Evolutionary conservation across 2,113 vertebrate species (phyloP).

Genomic region (Ahaetulla prasina): DNA sequence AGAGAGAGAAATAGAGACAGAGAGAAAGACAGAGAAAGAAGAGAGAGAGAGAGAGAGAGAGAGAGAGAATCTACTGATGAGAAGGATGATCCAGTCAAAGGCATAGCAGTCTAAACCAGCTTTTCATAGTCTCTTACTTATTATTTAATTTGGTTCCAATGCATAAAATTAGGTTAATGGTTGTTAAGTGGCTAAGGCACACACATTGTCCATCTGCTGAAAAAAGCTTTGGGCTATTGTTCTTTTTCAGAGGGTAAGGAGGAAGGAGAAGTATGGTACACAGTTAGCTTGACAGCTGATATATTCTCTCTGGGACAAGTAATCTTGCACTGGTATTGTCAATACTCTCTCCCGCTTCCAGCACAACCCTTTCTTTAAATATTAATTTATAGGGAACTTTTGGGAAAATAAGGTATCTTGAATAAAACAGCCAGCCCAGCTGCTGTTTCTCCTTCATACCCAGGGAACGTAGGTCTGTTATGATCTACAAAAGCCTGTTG

Average conservation of each 20-base stretch:
- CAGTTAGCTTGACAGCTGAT: constrained; percentile 65
- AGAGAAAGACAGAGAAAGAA: no score
- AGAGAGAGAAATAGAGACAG: no score
- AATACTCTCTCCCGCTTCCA: constrained; percentile 49
- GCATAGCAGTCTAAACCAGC: constrained; percentile 71
- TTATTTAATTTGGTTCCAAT: constrained; percentile 78
- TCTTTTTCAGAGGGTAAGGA: constrained; percentile 71
- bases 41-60: no score
- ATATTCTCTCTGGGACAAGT: constrained; percentile 39
- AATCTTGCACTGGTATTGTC: constrained; percentile 52
- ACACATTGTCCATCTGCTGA: constrained; percentile 75
- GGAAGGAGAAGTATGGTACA: constrained; percentile 62
- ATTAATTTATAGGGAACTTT: constrained; percentile 52
- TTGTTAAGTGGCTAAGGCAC: constrained; percentile 77
- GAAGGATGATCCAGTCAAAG: constrained; percentile 67
- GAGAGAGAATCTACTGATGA: constrained; percentile 70
- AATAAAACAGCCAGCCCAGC: constrained; percentile 39
- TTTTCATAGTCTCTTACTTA: constrained; percentile 77
- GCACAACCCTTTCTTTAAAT: constrained; percentile 49
- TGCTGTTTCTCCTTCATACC: constrained; percentile 9
- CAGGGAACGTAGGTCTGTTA: constrained; percentile 39
- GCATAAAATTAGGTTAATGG: constrained; percentile 77
- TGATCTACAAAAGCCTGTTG: not conserved
- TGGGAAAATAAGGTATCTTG: constrained; percentile 38
- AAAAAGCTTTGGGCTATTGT: constrained; percentile 74